Evolutionary conservation across 2,797 vertebrate species (phyloP).

Genomic region (Sebastes baramenuke): DNA sequence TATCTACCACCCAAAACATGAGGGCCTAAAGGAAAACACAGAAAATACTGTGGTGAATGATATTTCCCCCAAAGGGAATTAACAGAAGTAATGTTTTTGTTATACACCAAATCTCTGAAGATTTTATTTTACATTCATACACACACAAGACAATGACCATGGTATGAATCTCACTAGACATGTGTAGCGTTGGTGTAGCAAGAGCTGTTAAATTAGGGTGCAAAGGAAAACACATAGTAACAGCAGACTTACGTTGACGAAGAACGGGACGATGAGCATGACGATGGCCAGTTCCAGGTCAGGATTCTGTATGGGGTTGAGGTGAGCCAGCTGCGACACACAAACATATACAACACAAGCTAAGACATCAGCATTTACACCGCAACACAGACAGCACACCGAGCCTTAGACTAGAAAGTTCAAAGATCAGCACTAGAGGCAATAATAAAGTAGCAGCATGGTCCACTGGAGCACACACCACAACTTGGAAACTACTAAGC

Average conservation of each 20-base stretch:
- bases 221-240: not conserved
- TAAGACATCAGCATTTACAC: conserved; percentile 11
- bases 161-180: not conserved
- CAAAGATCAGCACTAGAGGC: not conserved
- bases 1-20: conserved; percentile 99
- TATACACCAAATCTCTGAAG: not conserved
- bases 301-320: conserved; percentile 93
- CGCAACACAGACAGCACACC: not conserved
- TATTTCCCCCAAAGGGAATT: not conserved
- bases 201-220: not conserved
- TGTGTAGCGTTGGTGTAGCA: not conserved
- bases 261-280: conserved; percentile 99
- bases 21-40: conserved; percentile 85
- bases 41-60: not conserved
- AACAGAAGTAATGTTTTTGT: not conserved
- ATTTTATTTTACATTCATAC: not conserved
- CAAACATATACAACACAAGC: conserved; percentile 18
- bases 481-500: not conserved
- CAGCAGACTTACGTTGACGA: conserved; percentile 92
- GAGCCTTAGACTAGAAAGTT: not conserved
- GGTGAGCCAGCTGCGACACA: conserved; percentile 87
- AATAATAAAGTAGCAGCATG: not conserved
- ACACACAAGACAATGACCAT: not conserved
- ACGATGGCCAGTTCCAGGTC: conserved; percentile 96
- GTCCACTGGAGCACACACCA: not conserved